Base-by-base conservation (phyloP, 2,113 vertebrate species). In the Cisticola juncidis region DNA sequence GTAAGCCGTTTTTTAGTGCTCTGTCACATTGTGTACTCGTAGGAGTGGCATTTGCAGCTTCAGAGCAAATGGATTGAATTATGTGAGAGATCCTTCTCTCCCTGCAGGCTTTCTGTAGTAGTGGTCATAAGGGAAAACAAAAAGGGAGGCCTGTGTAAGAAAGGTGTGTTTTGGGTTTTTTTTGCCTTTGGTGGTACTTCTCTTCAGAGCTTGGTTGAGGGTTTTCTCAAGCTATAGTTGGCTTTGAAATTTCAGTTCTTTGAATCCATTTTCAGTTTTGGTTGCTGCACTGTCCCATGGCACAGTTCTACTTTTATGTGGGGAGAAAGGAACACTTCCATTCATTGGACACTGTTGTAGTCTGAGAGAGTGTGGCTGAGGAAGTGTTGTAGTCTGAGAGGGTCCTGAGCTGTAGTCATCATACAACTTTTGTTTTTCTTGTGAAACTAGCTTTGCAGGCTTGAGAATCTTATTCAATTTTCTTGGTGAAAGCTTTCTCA, bases 1-100 rank as follows among this genome's bases (percentile, higher is more conserved):
- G 91, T 90, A 86, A 96, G 64, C 76, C 51, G 20, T 51, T 90
- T 94, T 88, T 94, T 93, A 90, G 82, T 78, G 44, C 72, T 93
- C 56, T 88, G 51, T 94, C 92, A 94, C 64, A 14, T 35, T 85
- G 38, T 70, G 47, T 58, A 40, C 87, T 90, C 47, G 29, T 51
- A 81, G 51, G 88, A 93, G 69, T 50, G 76, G 80, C 64, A 21
- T 94, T 86, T 92, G 51, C 92, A 74, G 51, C 69, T 90, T 81
- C 56, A 86, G 76, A 86, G 44, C 68, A 81, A 90, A 90, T 47
- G 33, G 42, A 19, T 50, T 90, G 76, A 79, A 31, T 92, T 76
- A 61, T 20, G 5, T 66, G 68, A 86, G 42, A 54, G 33, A 35
- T 88, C 42, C 23, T 83, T 94, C 36, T 66, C 2, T 7, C 35